phyloP scores from a whole-genome alignment of 2,113 vertebrate species.

The Seriola dumerili region DNA sequence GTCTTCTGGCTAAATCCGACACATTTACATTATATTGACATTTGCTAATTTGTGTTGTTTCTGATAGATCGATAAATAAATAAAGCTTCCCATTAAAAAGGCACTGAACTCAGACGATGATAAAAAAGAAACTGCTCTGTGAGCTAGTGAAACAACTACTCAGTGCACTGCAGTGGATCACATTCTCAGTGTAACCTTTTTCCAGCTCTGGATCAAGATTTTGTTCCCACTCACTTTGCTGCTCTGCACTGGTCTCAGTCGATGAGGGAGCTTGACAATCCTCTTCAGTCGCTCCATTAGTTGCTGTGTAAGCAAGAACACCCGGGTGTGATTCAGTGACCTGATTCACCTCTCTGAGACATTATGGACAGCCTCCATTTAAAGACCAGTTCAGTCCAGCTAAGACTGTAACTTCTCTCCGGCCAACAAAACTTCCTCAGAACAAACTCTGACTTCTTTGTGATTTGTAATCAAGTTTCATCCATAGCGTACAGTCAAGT shows the following conservation, averaged over 20 bases:
- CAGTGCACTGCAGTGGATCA: constrained; percentile 9
- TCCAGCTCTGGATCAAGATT: neutral
- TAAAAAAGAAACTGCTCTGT: neutral
- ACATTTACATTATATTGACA: too few relatives aligned
- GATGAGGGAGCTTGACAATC: constrained; percentile 90
- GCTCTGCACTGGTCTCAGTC: constrained; percentile 90
- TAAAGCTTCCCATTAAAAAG: too few relatives aligned
- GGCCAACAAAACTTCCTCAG: constrained; percentile 6
- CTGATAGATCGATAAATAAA: too few relatives aligned
- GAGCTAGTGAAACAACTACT: constrained; percentile 19
- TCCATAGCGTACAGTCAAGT: neutral
- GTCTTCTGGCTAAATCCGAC: too few relatives aligned
- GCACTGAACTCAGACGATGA: too few relatives aligned
- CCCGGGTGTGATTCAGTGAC: constrained; percentile 45
- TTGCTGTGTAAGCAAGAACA: constrained; percentile 84
- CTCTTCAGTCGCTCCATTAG: constrained; percentile 93
- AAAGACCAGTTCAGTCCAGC: constrained; percentile 15
- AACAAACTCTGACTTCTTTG: neutral
- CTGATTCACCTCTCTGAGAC: constrained; percentile 30
- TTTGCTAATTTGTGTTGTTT: neutral
- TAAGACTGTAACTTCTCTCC: constrained; percentile 13
- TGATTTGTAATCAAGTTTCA: neutral
- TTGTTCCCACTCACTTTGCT: constrained; percentile 87
- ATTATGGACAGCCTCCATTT: constrained; percentile 30
- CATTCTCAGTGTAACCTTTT: constrained; percentile 4